Evolutionary conservation across 2,888 invertebrate species (phyloP).

Genomic region (Bellardia bayeri): DNA sequence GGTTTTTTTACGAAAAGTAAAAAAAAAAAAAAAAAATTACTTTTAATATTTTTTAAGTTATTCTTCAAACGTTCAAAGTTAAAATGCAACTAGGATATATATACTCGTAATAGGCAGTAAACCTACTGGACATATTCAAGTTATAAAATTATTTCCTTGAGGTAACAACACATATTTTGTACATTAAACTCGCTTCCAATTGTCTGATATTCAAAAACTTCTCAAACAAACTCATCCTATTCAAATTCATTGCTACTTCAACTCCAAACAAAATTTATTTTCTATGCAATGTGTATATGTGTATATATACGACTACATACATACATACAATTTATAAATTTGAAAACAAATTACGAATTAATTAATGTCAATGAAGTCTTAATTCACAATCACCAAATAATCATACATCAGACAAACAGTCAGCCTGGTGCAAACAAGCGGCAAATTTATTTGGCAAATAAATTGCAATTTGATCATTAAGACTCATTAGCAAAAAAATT

Average conservation of each 20-base stretch:
- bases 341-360: constrained; percentile 56
- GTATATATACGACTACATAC: neutral
- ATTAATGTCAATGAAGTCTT: constrained; percentile 59
- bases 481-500: constrained; percentile 64
- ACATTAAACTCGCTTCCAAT: neutral
- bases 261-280: neutral
- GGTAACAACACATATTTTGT: neutral
- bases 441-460: constrained; percentile 20
- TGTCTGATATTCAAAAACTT: neutral
- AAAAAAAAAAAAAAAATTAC: too few relatives aligned
- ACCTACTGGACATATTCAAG: too few relatives aligned
- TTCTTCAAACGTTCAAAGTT: too few relatives aligned
- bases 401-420: constrained; percentile 25
- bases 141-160: too few relatives aligned
- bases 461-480: constrained; percentile 55
- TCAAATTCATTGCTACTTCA: too few relatives aligned
- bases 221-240: neutral
- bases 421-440: neutral
- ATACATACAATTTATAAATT: constrained; percentile 3
- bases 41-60: too few relatives aligned
- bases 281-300: neutral
- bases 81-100: too few relatives aligned
- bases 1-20: too few relatives aligned
- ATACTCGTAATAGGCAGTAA: too few relatives aligned
- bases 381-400: constrained; percentile 48